These are phyloP conservation scores for Ptychobarbus kaznakovi DNA, from an alignment of 2,797 vertebrate species.

Conservation along the genomic window DNA sequence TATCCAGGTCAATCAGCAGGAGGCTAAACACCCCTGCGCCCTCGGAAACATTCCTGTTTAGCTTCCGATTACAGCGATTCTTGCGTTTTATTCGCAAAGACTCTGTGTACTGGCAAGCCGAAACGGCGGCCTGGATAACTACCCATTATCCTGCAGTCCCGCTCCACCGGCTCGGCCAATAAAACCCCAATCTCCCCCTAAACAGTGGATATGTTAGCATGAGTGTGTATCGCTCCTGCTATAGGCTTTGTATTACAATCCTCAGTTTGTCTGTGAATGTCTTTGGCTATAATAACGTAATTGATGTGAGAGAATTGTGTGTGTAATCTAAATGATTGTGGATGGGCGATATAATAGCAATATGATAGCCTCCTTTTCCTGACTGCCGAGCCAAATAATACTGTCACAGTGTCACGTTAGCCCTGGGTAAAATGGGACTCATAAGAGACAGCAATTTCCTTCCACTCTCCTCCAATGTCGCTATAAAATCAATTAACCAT, in stretches of 20 bases:
- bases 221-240: slow-evolving; percentile 2
- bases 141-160: slow-evolving; percentile 52
- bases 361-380: slow-evolving; percentile 29
- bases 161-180: slow-evolving; percentile 50
- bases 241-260: slow-evolving; percentile 33
- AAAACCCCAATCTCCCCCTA: slow-evolving; percentile 52
- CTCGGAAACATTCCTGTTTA: slow-evolving; percentile 46
- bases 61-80: slow-evolving; percentile 55
- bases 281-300: slow-evolving; percentile 39
- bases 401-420: slow-evolving; percentile 41
- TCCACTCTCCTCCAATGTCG: slow-evolving; percentile 23
- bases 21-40: slow-evolving; percentile 37
- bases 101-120: slow-evolving; percentile 9
- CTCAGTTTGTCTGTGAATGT: slow-evolving; percentile 37
- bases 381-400: slow-evolving; percentile 38
- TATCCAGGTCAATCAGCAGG: slow-evolving; percentile 54
- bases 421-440: slow-evolving; percentile 41
- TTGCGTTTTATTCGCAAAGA: slow-evolving; percentile 33
- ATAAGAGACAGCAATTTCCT: slow-evolving; percentile 46
- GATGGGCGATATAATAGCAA: slow-evolving; percentile 36
- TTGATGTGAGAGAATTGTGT: slow-evolving; percentile 41
- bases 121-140: slow-evolving; percentile 48
- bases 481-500: slow-evolving; percentile 52
- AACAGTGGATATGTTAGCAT: slow-evolving; percentile 33
- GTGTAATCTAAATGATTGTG: slow-evolving; percentile 42